Base-by-base conservation (phyloP, 2,113 vertebrate genomes). In the Leuciscus idus region DNA sequence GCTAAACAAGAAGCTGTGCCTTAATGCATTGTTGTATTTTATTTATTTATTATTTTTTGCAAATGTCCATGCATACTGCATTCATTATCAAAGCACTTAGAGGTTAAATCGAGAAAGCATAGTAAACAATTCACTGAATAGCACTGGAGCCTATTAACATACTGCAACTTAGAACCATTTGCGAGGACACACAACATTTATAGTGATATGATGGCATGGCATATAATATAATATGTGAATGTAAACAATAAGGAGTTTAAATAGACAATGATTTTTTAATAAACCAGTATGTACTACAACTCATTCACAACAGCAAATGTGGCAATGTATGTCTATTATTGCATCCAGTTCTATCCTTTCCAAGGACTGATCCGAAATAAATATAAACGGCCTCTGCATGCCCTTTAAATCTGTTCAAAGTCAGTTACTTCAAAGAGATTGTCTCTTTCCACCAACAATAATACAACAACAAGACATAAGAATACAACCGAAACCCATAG, bases 61-160 rank as follows among this genome's bases (percentile, higher is more conserved):
- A 83, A 52, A 43, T 78, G 74, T 85, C 73, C 36, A 77, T 78
- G 74, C 61, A 39, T 55, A 59, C 28, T 36, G 74, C 33, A 55
- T 85, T 78, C 74, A 66, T 85, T 64, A 77, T 77, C 59, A 66
- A 26, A 36, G 61, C 43, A 85, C 57, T 72, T 30, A 72, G 57
- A 36, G 43, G 50, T 26, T 48, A 82, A 59, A 61, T 66, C 15
- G 23, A 81, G 48, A 79, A 79, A 86, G 33, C 62, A 80, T 39
- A 26, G 28, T 52, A 82, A 74, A 82, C 68, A 82, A 30, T 66
- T 76, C 21, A 64, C 10, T 23, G 57, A 78, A 39, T 36, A 26
- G 73, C 78, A 78, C 68, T 68, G 28, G 46, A 39, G 74, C 23
- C 74, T 66, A 76, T 66, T 50, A 72, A 15, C 55, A 36, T 36